Base-by-base conservation (phyloP, 30 jellyfish, hydroid and myxozoan species). In the Cassiopea xamachana region DNA sequence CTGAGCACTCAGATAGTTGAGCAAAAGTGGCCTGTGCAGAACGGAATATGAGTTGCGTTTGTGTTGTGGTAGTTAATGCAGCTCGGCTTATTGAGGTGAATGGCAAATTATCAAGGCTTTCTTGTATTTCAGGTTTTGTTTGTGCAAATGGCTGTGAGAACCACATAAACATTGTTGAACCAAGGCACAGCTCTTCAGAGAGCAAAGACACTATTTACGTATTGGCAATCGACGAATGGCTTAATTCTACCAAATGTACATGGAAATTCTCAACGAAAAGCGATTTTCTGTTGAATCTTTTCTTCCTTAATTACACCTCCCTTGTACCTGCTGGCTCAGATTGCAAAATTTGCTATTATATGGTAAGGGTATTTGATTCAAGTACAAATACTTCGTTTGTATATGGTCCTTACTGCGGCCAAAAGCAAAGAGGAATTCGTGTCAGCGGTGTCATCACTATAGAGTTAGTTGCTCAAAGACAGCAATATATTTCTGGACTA, bases 321-420 rank as follows among this genome's bases (percentile, higher is more conserved):
- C 14, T 1, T 48, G 74, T 75, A 78, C n/a, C 75, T 27, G 39
- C 75, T 48, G 71, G 74, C 51, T 47, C 87, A 46, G 69, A 78
- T 46, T 78, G 87, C 75, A 58, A 50, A 9, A 43, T 10, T 48
- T 4, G 50, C 48, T 51, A 48, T 51, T 69, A 69, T 78, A 7
- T 60, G 49, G 17, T 78, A 48, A 78, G 18, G 75, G 46, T 48
- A 1, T 48, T 48, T 14, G 50, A 50, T 17, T 27, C 75, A 9
- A 48, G 15, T 1, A 7, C 4, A 3, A 9, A 46, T 8, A 15
- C 50, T n/a, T 2, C 87, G 7, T 2, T 4, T 3, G 2, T 60
- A 3, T 1, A 17, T 59, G 74, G 74, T 3, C 75, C 75, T 48
- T 51, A 78, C 55, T 78, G 87, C 55, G 87, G 87, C 12, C 75